Base-by-base conservation (phyloP, 2,888 invertebrate species). In the Nomada ferruginata region DNA sequence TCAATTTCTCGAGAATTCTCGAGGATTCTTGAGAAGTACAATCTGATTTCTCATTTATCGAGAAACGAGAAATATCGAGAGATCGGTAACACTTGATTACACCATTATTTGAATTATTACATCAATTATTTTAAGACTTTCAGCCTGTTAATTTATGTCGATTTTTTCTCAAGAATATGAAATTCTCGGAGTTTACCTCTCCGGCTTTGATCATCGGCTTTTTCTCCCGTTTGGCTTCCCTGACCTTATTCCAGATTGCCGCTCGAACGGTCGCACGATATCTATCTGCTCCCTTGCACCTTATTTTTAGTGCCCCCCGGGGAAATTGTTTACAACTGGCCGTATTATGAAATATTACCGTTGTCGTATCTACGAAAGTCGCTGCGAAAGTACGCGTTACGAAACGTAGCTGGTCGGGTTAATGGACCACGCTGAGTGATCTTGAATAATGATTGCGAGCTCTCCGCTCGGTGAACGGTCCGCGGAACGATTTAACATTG, bases 171-270 rank as follows among this genome's bases (percentile, higher is more conserved):
- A 42, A 65, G 52, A 61, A 11, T n/a, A 61, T 18, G 36, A 53
- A 59, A 61, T 52, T 79, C 73, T 26, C 79, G 53, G 77, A 65
- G 71, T 29, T 65, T 47, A n/a, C 23, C 44, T 15, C 13, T n/a
- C 66, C 23, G 29, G 59, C 80, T 79, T 79, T 55, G 79, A 78
- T 80, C 79, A 61, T 47, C 53, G 61, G 42, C 65, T 82, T 74
- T 79, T 59, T 70, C 76, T 57, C 79, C 77, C 83, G 82, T 87
- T 85, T 87, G 89, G 88, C 90, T 89, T 89, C 89, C 80, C 85
- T 89, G 89, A 90, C 90, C 90, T 85, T 86, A 84, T 90, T 90
- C 89, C 79, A 77, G 84, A 74, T 75, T 68, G 77, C 83, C 65
- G 87, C 64, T 85, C 61, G 77, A 80, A 77, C 72, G 71, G 75